These are phyloP conservation scores for Philereme vetulata DNA, from an alignment of 2,888 invertebrate genomes.

Conservation along the genomic window DNA sequence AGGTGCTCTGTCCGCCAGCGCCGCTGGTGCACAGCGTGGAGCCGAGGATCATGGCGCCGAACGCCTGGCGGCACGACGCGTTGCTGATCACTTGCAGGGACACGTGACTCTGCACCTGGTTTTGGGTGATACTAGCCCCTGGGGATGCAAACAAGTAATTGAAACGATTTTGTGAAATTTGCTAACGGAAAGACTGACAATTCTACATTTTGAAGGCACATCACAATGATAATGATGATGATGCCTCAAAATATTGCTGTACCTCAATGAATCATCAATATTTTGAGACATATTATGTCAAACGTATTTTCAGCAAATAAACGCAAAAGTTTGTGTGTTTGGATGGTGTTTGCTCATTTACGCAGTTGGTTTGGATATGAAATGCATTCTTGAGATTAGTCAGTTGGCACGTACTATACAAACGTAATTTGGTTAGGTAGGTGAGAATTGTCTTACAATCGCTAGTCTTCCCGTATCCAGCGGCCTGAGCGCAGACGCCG, in stretches of 20 bases:
- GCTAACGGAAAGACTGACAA: no score
- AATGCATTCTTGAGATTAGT: no score
- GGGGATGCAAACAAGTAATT: slow-evolving; percentile 9
- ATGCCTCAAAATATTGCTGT: no score
- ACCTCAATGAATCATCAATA: no score
- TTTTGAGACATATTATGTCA: no score
- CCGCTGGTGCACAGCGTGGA: slow-evolving; percentile 63
- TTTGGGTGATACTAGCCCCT: slow-evolving; percentile 49
- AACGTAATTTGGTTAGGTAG: background rate
- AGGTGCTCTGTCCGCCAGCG: slow-evolving; percentile 54
- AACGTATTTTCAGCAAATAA: no score
- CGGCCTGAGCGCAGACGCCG: slow-evolving; percentile 51
- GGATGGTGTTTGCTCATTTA: no score
- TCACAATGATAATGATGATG: no score
- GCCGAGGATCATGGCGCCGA: slow-evolving; percentile 43
- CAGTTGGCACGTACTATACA: no score
- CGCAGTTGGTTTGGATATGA: no score
- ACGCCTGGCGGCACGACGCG: slow-evolving; percentile 52
- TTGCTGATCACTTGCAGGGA: slow-evolving; percentile 66
- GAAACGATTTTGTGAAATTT: background rate
- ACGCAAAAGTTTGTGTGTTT: no score
- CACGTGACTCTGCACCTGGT: slow-evolving; percentile 67
- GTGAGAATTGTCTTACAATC: slow-evolving; percentile 45
- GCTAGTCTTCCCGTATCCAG: slow-evolving; percentile 61
- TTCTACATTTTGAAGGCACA: no score